Evolutionary conservation across 2,113 vertebrate genomes (phyloP).

Genomic region (Hippocampus zosterae): DNA sequence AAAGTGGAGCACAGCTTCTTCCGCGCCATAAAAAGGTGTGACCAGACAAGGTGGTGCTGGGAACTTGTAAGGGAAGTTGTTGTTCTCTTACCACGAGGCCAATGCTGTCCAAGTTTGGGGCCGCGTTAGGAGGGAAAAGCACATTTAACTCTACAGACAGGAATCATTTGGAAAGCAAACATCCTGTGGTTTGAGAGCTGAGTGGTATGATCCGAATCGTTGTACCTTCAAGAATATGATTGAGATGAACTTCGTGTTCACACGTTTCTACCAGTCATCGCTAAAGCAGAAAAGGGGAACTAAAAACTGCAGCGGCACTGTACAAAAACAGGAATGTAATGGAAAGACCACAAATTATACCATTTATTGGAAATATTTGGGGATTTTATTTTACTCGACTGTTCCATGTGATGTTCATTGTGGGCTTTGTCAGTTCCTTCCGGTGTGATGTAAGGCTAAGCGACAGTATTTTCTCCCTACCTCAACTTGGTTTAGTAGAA

Average conservation of each 20-base stretch:
- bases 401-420: neutral
- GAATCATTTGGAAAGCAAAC: constrained; percentile 1
- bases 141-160: neutral
- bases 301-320: neutral
- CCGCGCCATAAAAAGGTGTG: constrained; percentile 23
- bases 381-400: neutral
- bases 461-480: neutral
- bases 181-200: neutral
- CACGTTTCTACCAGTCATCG: neutral
- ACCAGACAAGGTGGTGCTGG: constrained; percentile 28
- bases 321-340: neutral
- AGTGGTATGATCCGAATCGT: neutral
- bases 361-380: neutral
- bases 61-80: constrained; percentile 31
- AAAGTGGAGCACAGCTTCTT: constrained; percentile 2
- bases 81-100: constrained; percentile 13
- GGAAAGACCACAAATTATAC: neutral
- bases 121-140: neutral
- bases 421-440: neutral
- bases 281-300: neutral
- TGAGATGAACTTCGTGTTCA: neutral
- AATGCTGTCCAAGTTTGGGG: neutral
- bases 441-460: neutral
- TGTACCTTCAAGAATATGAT: neutral
- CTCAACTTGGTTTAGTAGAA: neutral